Conservation (phyloP, 2,113 vertebrate species). For the Peromyscus leucopus region DNA sequence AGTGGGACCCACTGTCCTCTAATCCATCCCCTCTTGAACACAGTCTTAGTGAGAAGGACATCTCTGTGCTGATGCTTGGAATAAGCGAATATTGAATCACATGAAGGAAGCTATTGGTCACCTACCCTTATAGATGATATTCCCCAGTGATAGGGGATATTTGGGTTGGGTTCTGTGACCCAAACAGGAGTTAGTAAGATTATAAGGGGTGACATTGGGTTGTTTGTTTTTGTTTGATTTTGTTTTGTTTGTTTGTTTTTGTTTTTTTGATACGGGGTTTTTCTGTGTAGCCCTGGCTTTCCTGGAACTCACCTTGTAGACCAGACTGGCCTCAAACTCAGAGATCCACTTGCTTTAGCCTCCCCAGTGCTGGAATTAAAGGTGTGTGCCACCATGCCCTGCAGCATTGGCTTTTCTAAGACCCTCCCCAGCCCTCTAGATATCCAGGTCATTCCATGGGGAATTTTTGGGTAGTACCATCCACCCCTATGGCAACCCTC, state of each 20-base stretch:
- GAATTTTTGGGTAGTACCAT: neutral
- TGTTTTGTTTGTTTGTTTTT: neutral
- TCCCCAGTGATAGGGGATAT: fast-evolving
- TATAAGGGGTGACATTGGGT: fast-evolving
- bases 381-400: neutral
- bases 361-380: neutral
- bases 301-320: neutral
- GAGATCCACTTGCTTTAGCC: neutral
- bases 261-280: neutral
- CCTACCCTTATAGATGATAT: fast-evolving
- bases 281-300: neutral
- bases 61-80: neutral
- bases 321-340: neutral
- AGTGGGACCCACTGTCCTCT: neutral
- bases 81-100: fast-evolving
- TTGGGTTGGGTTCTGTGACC: neutral
- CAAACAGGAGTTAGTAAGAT: fast-evolving
- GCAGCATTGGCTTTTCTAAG: neutral
- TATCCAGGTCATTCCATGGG: fast-evolving
- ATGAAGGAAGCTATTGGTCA: fast-evolving
- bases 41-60: fast-evolving
- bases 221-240: neutral
- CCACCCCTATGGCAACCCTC: neutral
- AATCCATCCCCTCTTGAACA: fast-evolving
- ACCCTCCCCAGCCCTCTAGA: neutral